Percentiles rank a stretch among this genome's conserved stretches.
Evolutionary conservation across 2,888 invertebrate genomes (phyloP).

Genomic region (Ceramica pisi): DNA sequence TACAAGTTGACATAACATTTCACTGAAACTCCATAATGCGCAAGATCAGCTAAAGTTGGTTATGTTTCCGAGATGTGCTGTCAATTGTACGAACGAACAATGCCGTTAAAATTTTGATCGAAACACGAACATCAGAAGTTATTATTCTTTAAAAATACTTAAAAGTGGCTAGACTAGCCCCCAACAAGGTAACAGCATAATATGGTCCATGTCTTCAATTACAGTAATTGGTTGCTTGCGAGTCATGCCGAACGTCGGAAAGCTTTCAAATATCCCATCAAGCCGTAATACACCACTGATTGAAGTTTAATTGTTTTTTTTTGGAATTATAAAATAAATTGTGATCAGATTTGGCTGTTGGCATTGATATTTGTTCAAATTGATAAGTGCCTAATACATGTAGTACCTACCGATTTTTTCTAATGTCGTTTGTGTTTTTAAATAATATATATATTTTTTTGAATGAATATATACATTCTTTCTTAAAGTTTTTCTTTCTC

Average conservation of each 20-base stretch:
- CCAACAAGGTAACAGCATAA: slow-evolving; percentile 17
- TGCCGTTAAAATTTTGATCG: background rate
- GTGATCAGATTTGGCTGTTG: background rate
- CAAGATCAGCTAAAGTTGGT: background rate
- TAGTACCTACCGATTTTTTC: too few species aligned
- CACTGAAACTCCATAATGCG: background rate
- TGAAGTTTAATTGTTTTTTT: slow-evolving; percentile 31
- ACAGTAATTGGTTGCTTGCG: slow-evolving; percentile 61
- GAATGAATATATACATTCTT: too few species aligned
- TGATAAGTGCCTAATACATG: too few species aligned
- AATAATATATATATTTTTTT: too few species aligned
- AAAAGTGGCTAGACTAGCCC: background rate
- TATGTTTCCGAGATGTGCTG: background rate
- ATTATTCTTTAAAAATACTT: background rate
- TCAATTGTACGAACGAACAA: background rate
- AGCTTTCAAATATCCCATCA: slow-evolving; percentile 69
- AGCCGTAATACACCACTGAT: slow-evolving; percentile 19
- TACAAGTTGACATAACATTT: background rate
- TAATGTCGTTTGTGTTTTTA: too few species aligned
- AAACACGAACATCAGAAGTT: background rate
- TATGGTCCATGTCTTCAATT: slow-evolving; percentile 57
- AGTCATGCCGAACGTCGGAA: slow-evolving; percentile 68
- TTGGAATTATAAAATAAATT: slow-evolving; percentile 19
- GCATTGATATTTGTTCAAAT: background rate
- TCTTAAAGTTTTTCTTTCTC: too few species aligned